Percentiles rank a stretch among this genome's conserved stretches.
Conservation (phyloP, 2,888 invertebrate species). For the Spodoptera exigua region DNA sequence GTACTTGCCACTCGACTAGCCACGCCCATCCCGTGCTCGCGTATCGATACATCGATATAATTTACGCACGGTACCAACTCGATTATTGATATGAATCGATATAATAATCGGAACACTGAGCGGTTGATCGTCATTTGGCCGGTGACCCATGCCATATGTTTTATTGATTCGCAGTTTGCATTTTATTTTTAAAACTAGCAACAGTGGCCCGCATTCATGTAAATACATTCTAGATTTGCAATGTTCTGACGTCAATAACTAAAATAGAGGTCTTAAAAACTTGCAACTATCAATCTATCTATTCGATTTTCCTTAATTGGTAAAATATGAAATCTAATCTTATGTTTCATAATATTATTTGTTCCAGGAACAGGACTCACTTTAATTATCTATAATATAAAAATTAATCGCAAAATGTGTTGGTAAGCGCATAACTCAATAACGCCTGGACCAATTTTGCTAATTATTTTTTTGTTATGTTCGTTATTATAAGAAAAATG, state of each 20-base stretch:
- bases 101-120: slow-evolving; percentile 66
- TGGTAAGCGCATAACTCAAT: no score
- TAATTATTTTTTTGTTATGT: no score
- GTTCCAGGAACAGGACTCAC: no score
- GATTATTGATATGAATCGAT: slow-evolving; percentile 72
- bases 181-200: slow-evolving; percentile 39
- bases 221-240: slow-evolving; percentile 25
- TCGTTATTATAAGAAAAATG: no score
- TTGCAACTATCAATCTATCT: no score
- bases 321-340: no score
- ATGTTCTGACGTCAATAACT: neutral
- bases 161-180: slow-evolving; percentile 33
- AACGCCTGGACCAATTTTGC: no score
- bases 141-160: slow-evolving; percentile 73
- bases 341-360: no score
- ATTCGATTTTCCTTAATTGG: no score
- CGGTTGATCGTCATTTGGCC: slow-evolving; percentile 67
- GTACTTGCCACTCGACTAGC: slow-evolving; percentile 68
- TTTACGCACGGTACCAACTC: slow-evolving; percentile 56
- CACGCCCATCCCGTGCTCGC: slow-evolving; percentile 69
- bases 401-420: no score
- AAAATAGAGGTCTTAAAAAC: neutral
- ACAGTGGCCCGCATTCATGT: slow-evolving; percentile 2
- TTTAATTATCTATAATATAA: no score
- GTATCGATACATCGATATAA: slow-evolving; percentile 60